Base-by-base conservation (phyloP, 2,113 vertebrate genomes). In the Gopherus evgoodei region DNA sequence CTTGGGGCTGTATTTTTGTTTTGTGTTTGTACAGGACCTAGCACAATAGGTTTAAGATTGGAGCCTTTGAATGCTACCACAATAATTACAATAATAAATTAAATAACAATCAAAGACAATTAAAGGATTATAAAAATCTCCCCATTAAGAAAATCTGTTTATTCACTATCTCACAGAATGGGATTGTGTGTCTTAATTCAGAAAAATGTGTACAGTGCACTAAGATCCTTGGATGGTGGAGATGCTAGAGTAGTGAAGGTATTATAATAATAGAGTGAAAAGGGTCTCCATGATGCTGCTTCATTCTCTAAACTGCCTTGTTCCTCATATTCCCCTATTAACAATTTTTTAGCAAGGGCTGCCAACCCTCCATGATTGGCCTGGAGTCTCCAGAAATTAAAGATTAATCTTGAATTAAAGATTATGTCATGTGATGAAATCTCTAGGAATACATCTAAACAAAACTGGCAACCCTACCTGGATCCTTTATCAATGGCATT, bases 91-190 rank as follows among this genome's bases (percentile, higher is more conserved):
- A 79, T 7, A 89, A 17, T 22, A 80, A 72, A 52, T 90, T 89
- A 22, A 76, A 25, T 12, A 47, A 47, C 89, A 52, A 95, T 94
- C 94, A 87, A 81, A 93, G 93, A 65, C 90, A 57, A 79, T 93
- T 47, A 84, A 92, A 96, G 95, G 89, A n/a, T 3, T 83, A 47
- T 96, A 91, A 79, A 85, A 42, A 54, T 75, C 89, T 88, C 38
- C 24, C 89, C 90, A 92, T 96, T 96, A 92, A 81, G 92, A 95
- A 92, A 95, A 95, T 80, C 27, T 95, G 89, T 95, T 97, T 95
- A 91, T 94, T 92, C 89, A 79, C 50, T 89, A 87, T 65, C 93
- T 92, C 24, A 75, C 92, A 95, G 91, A 96, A 95, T 79, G 93
- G 78, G 50, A 24, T 25, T 88, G 42, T 25, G 52, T 87, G 79